Evolutionary conservation across 2,888 invertebrate species (phyloP).

Genomic region (Ophion slaviceki): DNA sequence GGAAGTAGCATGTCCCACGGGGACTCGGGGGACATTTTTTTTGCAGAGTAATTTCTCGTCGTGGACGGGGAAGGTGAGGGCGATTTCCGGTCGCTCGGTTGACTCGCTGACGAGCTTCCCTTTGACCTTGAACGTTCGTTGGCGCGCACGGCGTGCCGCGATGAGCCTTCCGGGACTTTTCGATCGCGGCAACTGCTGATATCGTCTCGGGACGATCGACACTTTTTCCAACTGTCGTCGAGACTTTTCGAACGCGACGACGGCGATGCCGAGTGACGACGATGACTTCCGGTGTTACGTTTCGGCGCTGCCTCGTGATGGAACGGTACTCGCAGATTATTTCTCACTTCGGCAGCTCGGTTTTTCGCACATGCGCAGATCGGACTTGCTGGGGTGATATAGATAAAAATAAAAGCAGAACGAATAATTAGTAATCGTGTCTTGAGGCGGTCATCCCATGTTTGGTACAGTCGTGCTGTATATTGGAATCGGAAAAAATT

Average conservation of each 20-base stretch:
- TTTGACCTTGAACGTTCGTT: conserved; percentile 11
- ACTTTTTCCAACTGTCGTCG: neutral
- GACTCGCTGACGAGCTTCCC: neutral
- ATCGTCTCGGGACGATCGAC: neutral
- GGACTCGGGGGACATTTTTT: neutral
- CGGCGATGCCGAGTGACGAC: neutral
- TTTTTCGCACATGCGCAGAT: neutral
- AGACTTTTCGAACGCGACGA: neutral
- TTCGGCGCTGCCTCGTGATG: neutral
- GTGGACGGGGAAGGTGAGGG: neutral
- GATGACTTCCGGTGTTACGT: neutral
- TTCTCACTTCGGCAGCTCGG: neutral
- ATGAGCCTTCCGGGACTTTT: neutral
- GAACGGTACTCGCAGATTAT: neutral
- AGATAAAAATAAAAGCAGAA: no score
- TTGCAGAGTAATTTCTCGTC: neutral
- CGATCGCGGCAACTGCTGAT: neutral
- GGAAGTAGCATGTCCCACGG: neutral
- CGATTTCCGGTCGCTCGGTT: neutral
- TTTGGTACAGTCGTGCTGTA: no score
- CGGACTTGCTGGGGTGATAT: neutral
- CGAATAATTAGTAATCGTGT: no score
- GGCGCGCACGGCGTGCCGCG: neutral
- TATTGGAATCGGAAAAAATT: no score
- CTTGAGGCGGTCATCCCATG: no score